Evolutionary conservation across 2,113 vertebrate species (phyloP).

Genomic region (Grammomys dolichurus): DNA sequence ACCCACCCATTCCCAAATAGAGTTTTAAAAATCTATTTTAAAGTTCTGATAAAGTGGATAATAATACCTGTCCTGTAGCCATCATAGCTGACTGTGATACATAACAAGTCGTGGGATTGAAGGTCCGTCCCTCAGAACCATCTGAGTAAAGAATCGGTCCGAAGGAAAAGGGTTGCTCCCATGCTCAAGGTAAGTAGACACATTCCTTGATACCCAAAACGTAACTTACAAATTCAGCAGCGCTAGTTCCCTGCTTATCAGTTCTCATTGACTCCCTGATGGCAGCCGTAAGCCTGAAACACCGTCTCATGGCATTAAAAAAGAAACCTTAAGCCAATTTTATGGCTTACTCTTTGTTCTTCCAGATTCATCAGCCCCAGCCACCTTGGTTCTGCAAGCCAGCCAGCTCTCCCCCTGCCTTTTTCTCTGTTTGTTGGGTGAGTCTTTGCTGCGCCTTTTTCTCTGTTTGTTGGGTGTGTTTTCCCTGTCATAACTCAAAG

Average conservation of each 20-base stretch:
- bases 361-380: background rate
- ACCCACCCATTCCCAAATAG: background rate
- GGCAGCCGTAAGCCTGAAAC: background rate
- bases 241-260: background rate
- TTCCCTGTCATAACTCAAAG: background rate
- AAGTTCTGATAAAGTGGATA: background rate
- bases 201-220: background rate
- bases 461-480: background rate
- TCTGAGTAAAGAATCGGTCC: background rate
- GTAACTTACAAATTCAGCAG: background rate
- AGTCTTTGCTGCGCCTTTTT: background rate
- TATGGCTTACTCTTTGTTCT: background rate
- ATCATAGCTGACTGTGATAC: background rate
- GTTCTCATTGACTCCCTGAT: background rate
- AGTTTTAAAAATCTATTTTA: background rate
- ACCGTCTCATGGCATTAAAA: background rate
- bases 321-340: background rate
- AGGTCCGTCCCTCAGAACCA: background rate
- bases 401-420: background rate
- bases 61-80: background rate
- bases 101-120: background rate
- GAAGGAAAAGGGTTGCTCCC: background rate
- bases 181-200: background rate
- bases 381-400: background rate
- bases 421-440: background rate